A percentile compares a stretch with the other conserved stretches of the same genome.
Conservation (phyloP, 2,888 invertebrate genomes). For the Limulus polyphemus region DNA sequence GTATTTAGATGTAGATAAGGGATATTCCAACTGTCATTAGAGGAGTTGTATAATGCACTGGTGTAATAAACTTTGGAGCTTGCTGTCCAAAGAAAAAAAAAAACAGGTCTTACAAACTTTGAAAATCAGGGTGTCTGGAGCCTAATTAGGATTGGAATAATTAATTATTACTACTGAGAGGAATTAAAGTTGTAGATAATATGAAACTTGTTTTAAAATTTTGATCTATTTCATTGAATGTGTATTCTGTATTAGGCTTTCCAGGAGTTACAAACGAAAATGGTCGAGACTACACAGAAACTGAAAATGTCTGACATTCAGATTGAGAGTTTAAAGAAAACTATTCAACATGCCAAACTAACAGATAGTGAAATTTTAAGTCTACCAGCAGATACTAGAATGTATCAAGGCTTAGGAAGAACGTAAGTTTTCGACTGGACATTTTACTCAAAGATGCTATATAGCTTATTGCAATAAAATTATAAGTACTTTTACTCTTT, state of each 20-base stretch:
- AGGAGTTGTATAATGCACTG: too few relatives aligned
- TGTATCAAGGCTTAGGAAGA: conserved; percentile 68
- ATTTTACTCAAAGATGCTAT: background rate
- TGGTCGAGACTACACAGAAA: conserved; percentile 66
- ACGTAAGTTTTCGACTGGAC: conserved; percentile 44
- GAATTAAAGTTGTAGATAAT: background rate
- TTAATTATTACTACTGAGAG: too few relatives aligned
- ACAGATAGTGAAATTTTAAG: conserved; percentile 51
- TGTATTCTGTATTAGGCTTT: conserved; percentile 39
- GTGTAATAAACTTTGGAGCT: background rate
- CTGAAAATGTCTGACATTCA: conserved; percentile 63
- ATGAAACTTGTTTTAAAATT: background rate
- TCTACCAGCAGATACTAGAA: conserved; percentile 52
- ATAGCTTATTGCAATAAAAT: too few relatives aligned
- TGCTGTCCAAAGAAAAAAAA: background rate
- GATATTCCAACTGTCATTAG: too few relatives aligned
- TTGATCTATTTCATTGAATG: too few relatives aligned
- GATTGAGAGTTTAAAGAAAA: conserved; percentile 53
- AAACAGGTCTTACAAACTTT: background rate
- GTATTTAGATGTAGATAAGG: too few relatives aligned
- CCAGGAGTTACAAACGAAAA: conserved; percentile 63
- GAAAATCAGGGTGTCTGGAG: background rate
- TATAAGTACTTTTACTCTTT: too few relatives aligned
- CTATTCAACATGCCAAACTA: conserved; percentile 54
- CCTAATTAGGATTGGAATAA: too few relatives aligned